These are phyloP conservation scores for Sarcophaga rosellei DNA, from an alignment of 2,888 invertebrate genomes.

Conservation along the genomic window DNA sequence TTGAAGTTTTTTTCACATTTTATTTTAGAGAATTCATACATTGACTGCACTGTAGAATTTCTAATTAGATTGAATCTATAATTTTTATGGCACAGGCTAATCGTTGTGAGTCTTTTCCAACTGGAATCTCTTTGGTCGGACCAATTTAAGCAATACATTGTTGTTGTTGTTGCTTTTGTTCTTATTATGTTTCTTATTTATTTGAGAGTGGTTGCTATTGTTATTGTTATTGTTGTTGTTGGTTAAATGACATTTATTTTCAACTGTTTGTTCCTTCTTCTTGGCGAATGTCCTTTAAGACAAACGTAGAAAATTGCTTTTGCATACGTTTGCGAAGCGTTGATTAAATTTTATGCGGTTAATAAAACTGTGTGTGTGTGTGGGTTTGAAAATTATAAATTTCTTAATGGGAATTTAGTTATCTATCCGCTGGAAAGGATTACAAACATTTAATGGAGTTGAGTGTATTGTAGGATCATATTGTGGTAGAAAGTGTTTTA, in stretches of 20 bases:
- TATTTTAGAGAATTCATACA: constrained; percentile 11
- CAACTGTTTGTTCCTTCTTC: constrained; percentile 19
- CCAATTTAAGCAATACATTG: constrained; percentile 22
- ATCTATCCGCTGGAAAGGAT: constrained; percentile 13
- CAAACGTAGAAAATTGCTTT: constrained; percentile 19
- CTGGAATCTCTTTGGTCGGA: constrained; percentile 32
- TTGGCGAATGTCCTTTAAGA: constrained; percentile 30
- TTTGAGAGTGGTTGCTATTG: too few relatives aligned
- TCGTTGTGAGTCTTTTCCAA: constrained; percentile 46
- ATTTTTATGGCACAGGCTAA: constrained; percentile 76
- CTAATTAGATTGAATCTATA: constrained; percentile 79
- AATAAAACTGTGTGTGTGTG: constrained; percentile 34
- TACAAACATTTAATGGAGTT: constrained; percentile 22
- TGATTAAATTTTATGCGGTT: constrained; percentile 51
- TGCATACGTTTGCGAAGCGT: constrained; percentile 12
- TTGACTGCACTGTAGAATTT: constrained; percentile 70
- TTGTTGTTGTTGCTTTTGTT: constrained; percentile 20
- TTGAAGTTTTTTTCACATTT: neutral
- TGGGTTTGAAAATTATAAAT: constrained; percentile 15
- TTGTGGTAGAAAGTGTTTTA: constrained; percentile 1
- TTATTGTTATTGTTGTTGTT: neutral
- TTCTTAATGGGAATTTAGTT: constrained; percentile 40
- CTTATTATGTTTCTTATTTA: constrained; percentile 40
- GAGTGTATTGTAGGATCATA: neutral
- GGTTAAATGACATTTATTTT: constrained; percentile 42